A percentile compares a stretch with the other conserved stretches of the same genome.
These are phyloP conservation scores for Ophiothrix spiculata DNA, from an alignment of 35 echinoderm and acorn worm genomes.

Conservation along the genomic window DNA sequence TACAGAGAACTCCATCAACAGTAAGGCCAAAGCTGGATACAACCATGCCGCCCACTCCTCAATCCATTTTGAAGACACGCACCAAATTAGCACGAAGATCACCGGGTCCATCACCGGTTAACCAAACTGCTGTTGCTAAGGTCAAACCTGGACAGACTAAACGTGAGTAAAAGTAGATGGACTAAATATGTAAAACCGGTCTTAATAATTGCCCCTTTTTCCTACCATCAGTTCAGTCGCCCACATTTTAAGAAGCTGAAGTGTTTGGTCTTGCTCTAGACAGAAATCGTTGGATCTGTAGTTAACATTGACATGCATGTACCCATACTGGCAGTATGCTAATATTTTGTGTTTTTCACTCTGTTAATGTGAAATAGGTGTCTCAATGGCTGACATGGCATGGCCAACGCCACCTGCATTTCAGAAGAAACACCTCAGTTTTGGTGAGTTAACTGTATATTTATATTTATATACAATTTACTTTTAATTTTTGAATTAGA, in stretches of 20 bases:
- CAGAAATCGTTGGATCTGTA: background rate
- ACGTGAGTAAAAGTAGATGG: background rate
- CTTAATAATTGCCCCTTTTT: background rate
- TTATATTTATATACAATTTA: background rate
- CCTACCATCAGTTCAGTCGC: background rate
- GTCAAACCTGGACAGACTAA: background rate
- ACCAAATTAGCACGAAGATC: constrained; percentile 52
- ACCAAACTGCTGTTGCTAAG: background rate
- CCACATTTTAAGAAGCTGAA: background rate
- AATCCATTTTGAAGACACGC: constrained; percentile 75
- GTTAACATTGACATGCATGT: no score
- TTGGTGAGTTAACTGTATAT: background rate
- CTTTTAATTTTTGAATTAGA: background rate
- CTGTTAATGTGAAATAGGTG: background rate
- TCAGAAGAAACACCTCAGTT: constrained; percentile 9
- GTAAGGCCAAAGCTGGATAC: background rate
- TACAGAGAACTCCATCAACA: background rate
- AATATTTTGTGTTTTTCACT: no score
- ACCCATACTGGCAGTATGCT: no score
- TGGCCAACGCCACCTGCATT: constrained; percentile 8
- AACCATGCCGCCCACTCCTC: constrained; percentile 43
- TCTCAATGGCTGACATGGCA: background rate
- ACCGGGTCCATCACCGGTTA: constrained; percentile 51
- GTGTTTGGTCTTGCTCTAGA: background rate
- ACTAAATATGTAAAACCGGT: background rate